Percentiles rank a stretch among this genome's conserved stretches.
Evolutionary conservation across 2,888 invertebrate genomes (phyloP).

Genomic region (Drosophila rubida): DNA sequence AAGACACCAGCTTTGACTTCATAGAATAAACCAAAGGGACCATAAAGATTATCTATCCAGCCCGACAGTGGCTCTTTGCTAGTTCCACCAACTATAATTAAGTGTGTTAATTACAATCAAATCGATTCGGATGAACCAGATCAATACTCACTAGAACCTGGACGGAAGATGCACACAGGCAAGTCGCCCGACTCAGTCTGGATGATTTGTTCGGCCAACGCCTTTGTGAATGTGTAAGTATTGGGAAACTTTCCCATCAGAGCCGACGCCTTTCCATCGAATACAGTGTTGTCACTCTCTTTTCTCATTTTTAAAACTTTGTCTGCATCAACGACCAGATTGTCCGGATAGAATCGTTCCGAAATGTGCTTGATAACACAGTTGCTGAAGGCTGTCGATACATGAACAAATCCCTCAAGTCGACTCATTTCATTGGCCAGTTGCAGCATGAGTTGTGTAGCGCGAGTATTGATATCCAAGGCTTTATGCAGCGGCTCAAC

Average conservation of each 20-base stretch:
- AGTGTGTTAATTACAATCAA: not conserved
- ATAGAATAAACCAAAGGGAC: conserved; percentile 85
- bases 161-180: conserved; percentile 89
- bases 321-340: conserved; percentile 73
- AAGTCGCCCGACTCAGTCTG: conserved; percentile 86
- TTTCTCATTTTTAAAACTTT: conserved; percentile 81
- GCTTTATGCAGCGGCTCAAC: conserved; percentile 89
- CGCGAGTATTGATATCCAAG: conserved; percentile 89
- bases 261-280: conserved; percentile 78
- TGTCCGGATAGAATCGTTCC: conserved; percentile 83
- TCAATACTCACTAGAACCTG: conserved; percentile 83
- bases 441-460: conserved; percentile 88
- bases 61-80: conserved; percentile 86
- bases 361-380: conserved; percentile 85
- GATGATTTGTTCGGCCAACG: conserved; percentile 88
- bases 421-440: conserved; percentile 87
- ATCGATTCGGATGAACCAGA: too few species aligned
- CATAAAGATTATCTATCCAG: conserved; percentile 90
- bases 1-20: conserved; percentile 87
- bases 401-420: conserved; percentile 86
- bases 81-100: conserved; percentile 75
- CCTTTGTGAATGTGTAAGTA: conserved; percentile 90
- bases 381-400: conserved; percentile 90
- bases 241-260: conserved; percentile 86
- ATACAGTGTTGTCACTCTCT: conserved; percentile 75